These are phyloP conservation scores for Clavelina lepadiformis DNA, from an alignment of 23 tunicate genomes.

Conservation along the genomic window DNA sequence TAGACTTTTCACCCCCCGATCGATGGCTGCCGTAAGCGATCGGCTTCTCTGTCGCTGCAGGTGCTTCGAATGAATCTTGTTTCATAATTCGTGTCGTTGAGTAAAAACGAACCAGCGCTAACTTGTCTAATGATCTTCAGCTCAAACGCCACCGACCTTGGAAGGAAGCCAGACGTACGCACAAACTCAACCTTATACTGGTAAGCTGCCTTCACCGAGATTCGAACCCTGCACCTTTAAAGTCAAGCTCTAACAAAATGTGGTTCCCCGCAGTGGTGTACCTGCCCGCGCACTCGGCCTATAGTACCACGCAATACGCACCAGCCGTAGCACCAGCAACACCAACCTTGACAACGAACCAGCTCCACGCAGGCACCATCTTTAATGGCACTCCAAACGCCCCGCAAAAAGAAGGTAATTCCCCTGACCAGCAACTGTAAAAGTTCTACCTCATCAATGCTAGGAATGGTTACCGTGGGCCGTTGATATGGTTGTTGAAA, in stretches of 20 bases:
- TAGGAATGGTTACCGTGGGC: too few species aligned
- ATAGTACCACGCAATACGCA: conserved; percentile 58
- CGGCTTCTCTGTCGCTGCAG: too few species aligned
- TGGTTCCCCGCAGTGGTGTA: conserved; percentile 48
- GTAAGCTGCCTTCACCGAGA: background rate
- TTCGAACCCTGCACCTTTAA: background rate
- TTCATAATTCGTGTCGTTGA: too few species aligned
- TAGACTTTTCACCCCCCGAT: background rate
- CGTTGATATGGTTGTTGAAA: too few species aligned
- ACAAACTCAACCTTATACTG: conserved; percentile 72
- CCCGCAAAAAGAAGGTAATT: conserved; percentile 98
- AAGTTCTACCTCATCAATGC: background rate
- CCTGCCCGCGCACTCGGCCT: conserved; percentile 62
- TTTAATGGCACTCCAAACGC: conserved; percentile 47
- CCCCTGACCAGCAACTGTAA: background rate
- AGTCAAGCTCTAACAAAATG: background rate
- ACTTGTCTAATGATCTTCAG: conserved; percentile 9
- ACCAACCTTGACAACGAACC: conserved; percentile 42
- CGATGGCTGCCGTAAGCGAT: background rate
- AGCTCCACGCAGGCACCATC: conserved; percentile 36
- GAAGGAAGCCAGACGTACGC: conserved; percentile 51
- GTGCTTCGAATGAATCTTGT: too few species aligned
- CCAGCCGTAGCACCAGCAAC: conserved; percentile 53
- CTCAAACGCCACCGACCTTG: conserved; percentile 73
- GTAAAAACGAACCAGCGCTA: background rate